Evolutionary conservation across 2,888 invertebrate species (phyloP).

Genomic region (Pyrrhosoma nymphula): DNA sequence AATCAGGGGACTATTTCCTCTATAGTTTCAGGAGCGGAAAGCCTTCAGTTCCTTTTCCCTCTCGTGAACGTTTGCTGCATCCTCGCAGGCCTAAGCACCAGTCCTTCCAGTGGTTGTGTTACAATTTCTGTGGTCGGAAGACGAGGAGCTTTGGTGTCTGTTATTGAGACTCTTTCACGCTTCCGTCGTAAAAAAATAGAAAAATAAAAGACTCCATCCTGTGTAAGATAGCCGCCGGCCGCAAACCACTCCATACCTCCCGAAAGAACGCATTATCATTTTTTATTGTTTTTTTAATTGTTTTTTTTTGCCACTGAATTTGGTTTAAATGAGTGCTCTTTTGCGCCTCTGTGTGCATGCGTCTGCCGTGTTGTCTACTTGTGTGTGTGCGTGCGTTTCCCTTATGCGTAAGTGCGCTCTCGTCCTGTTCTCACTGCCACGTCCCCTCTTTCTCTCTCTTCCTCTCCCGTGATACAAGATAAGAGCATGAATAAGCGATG

Average conservation of each 20-base stretch:
- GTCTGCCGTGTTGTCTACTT: too few relatives aligned
- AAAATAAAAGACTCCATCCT: not conserved
- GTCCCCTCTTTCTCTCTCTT: too few relatives aligned
- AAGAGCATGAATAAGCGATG: not conserved
- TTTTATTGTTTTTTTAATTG: not conserved
- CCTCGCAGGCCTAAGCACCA: too few relatives aligned
- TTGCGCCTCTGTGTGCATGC: not conserved
- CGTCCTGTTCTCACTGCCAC: not conserved
- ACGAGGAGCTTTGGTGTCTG: not conserved
- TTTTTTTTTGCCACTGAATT: not conserved
- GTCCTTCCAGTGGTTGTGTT: too few relatives aligned
- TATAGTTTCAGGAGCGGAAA: too few relatives aligned
- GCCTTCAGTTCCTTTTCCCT: too few relatives aligned
- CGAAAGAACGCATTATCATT: not conserved
- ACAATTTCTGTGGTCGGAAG: too few relatives aligned
- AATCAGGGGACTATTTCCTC: too few relatives aligned
- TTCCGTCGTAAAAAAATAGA: not conserved
- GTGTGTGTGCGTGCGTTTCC: not conserved
- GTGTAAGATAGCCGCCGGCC: not conserved
- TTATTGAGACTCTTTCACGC: too few relatives aligned
- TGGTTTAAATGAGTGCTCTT: not conserved
- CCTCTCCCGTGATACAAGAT: not conserved
- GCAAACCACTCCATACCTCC: not conserved
- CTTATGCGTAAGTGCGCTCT: not conserved
- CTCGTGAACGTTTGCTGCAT: too few relatives aligned